These are phyloP conservation scores for Leptinotarsa juncta DNA, from an alignment of 2,888 invertebrate species.

Conservation along the genomic window DNA sequence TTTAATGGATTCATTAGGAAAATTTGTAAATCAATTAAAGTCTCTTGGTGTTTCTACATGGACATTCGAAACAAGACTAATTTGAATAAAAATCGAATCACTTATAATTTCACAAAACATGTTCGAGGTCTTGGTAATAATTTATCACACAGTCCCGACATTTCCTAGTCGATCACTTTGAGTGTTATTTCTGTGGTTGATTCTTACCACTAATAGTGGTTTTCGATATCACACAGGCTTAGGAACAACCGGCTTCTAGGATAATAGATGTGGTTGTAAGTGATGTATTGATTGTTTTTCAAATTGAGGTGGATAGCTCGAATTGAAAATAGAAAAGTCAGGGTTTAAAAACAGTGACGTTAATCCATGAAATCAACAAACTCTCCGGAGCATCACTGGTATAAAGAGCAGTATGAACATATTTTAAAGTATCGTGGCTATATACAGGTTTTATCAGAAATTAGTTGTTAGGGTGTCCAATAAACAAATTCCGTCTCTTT, in stretches of 20 bases:
- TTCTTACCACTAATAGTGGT: no score
- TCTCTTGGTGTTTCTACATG: constrained; percentile 24
- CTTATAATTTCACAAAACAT: background rate
- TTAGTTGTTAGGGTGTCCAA: no score
- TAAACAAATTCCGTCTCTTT: no score
- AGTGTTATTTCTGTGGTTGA: background rate
- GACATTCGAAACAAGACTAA: constrained; percentile 19
- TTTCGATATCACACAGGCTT: no score
- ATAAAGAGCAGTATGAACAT: no score
- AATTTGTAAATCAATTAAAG: constrained; percentile 35
- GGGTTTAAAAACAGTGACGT: background rate
- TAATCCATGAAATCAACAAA: no score
- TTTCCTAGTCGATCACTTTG: background rate
- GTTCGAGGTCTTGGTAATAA: background rate
- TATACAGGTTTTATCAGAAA: no score
- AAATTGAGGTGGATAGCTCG: background rate
- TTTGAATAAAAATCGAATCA: constrained; percentile 33
- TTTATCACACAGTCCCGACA: background rate
- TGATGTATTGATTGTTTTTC: no score
- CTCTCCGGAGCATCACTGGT: no score
- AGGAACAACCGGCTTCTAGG: no score
- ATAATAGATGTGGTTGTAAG: no score
- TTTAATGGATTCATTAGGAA: constrained; percentile 32
- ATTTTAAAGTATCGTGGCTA: no score
- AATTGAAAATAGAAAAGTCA: background rate